Evolutionary conservation across 2,113 vertebrate species (phyloP).

Genomic region (Turnix velox): DNA sequence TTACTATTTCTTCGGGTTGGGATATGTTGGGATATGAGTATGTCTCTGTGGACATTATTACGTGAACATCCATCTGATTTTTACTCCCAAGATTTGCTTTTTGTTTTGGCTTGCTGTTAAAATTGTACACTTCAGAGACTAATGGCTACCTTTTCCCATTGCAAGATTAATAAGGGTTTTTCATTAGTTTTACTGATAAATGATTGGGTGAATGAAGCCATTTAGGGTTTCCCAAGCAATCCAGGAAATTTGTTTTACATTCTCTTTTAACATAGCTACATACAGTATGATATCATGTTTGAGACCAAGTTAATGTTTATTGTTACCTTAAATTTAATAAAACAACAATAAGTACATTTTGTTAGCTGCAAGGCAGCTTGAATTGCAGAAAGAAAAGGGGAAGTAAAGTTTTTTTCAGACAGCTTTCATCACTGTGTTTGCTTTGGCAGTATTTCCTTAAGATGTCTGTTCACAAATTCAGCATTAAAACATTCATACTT

Average conservation of each 20-base stretch:
- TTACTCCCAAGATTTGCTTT: conserved; percentile 62
- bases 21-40: too few relatives aligned
- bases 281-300: neutral
- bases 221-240: conserved; percentile 32
- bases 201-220: conserved; percentile 40
- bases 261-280: neutral
- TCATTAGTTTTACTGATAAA: conserved; percentile 43
- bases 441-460: neutral
- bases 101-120: conserved; percentile 40
- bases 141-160: conserved; percentile 57
- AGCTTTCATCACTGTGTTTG: neutral
- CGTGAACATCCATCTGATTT: conserved; percentile 67
- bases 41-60: conserved; percentile 78
- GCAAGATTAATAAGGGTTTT: conserved; percentile 4
- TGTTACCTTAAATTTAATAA: conserved; percentile 26
- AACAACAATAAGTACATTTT: neutral
- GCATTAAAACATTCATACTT: neutral
- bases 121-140: conserved; percentile 42
- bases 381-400: neutral
- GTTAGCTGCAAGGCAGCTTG: neutral
- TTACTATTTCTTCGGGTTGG: too few relatives aligned
- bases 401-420: neutral
- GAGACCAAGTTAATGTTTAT: conserved; percentile 18
- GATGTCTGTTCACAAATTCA: neutral
- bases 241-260: conserved; percentile 39